Conservation (phyloP, 2,888 invertebrate genomes). For the Sycophila texana region DNA sequence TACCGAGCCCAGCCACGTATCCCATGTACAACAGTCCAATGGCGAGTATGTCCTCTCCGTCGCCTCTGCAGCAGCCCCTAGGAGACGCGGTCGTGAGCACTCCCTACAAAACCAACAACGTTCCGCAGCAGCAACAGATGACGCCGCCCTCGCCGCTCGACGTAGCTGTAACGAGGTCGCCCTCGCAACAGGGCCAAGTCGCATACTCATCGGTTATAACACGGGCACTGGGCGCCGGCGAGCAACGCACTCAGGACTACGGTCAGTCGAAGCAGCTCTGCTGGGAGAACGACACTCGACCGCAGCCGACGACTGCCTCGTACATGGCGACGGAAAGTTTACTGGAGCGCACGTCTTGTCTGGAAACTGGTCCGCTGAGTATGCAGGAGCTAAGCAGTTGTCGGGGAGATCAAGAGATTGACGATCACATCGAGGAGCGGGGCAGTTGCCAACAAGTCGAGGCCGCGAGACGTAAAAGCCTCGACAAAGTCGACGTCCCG, state of each 20-base stretch:
- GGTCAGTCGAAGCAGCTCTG: constrained; percentile 67
- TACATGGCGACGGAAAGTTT: constrained; percentile 66
- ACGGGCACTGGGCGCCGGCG: constrained; percentile 82
- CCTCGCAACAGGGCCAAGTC: constrained; percentile 80
- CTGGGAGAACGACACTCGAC: constrained; percentile 71
- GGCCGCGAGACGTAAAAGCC: constrained; percentile 78
- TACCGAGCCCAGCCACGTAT: constrained; percentile 87
- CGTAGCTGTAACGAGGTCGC: constrained; percentile 82
- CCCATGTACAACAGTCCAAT: constrained; percentile 91
- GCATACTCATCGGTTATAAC: constrained; percentile 91
- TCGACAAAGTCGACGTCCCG: constrained; percentile 76
- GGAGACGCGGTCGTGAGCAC: constrained; percentile 71
- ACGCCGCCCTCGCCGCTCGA: constrained; percentile 85
- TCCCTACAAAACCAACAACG: constrained; percentile 64
- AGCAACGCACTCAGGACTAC: constrained; percentile 75
- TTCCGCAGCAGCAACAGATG: constrained; percentile 57
- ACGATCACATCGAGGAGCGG: constrained; percentile 47
- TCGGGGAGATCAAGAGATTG: constrained; percentile 78
- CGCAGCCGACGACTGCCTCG: constrained; percentile 59
- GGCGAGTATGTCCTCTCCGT: constrained; percentile 83
- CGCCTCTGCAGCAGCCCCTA: constrained; percentile 80
- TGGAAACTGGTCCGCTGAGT: constrained; percentile 81
- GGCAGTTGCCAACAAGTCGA: constrained; percentile 67
- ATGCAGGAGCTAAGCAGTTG: constrained; percentile 85
- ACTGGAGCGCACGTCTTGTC: constrained; percentile 78